phyloP scores from a whole-genome alignment of 2,113 vertebrate species.

The Nyctibius bracteatus region DNA sequence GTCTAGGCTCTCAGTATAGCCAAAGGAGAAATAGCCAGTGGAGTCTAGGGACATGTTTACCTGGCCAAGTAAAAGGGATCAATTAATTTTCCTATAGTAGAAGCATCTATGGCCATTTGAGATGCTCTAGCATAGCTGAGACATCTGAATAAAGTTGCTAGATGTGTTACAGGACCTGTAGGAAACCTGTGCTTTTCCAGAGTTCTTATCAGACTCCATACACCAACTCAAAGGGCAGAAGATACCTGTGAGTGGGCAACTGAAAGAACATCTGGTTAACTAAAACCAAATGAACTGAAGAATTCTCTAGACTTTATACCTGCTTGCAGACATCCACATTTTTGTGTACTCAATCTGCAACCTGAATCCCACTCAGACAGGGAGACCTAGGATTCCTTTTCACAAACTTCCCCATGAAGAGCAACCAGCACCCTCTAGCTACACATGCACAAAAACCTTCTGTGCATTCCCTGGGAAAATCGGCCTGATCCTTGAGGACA shows the following conservation, averaged over 20 bases:
- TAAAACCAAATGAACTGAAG: background rate
- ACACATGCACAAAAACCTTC: rapidly evolving
- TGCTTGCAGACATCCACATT: background rate
- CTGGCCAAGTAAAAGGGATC: background rate
- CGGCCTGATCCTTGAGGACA: rapidly evolving
- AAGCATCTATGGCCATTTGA: background rate
- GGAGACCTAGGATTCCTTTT: background rate
- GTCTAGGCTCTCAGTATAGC: background rate
- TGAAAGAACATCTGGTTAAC: background rate
- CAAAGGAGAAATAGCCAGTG: background rate
- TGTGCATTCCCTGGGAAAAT: background rate
- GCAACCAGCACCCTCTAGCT: background rate
- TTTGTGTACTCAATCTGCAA: background rate
- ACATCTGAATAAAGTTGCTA: background rate
- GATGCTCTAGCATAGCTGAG: background rate
- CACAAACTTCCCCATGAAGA: background rate
- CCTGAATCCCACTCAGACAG: background rate
- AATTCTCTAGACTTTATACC: background rate
- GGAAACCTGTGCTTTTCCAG: background rate
- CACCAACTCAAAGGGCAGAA: background rate
- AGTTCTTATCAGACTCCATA: background rate
- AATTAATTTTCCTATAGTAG: background rate
- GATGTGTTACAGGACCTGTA: background rate
- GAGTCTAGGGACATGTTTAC: background rate
- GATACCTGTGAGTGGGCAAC: too few relatives aligned